Base-by-base conservation (phyloP, 2,888 invertebrate species). In the Hipparchia sbordonii region DNA sequence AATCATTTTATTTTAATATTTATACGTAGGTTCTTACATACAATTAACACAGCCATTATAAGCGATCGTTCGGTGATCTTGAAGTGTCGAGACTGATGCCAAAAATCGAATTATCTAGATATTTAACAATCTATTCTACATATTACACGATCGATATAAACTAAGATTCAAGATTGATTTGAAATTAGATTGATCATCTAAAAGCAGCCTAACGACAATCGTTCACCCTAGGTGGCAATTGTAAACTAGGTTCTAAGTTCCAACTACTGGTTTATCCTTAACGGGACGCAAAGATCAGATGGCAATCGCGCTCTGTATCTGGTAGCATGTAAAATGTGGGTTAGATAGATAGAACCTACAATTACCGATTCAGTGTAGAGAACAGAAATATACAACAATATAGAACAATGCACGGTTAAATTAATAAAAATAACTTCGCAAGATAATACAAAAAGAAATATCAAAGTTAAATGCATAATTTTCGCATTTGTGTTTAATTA, bases 191-290 rank as follows among this genome's bases (percentile, higher is more conserved):
- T 59, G 59, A 59, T 23, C 4, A 59, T 23, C 9, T 2, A 2
- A 59, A 9, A 59, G 2, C 23, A 9, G 23, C 23, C 33, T 39
- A 52, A 10, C 52, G 52, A 10, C 52, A 9, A 39, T 33, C 9
- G 60, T 10, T 60, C 10, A 12, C 2, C 59, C 33, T 33, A 33
- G 2, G 12, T 39, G 39, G 60, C 10, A 33, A 33, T 60, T 60
- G 39, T 39, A 39, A 60, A 1, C 10, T 60, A 60, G 12, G 39
- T 60, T 45, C 60, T 60, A 39, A 60, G 39, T 60, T 12, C 6
- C 39, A 45, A 60, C 60, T 39, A 60, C 60, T 60, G 60, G 60
- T 60, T 39, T 60, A 60, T 39, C 39, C 39, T 39, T 59, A 59
- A 52, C 52, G 12, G 52, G 52, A 52, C 12, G 12, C 52, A 52